Evolutionary conservation across 2,797 vertebrate species (phyloP).

Genomic region (Antrozous pallidus): DNA sequence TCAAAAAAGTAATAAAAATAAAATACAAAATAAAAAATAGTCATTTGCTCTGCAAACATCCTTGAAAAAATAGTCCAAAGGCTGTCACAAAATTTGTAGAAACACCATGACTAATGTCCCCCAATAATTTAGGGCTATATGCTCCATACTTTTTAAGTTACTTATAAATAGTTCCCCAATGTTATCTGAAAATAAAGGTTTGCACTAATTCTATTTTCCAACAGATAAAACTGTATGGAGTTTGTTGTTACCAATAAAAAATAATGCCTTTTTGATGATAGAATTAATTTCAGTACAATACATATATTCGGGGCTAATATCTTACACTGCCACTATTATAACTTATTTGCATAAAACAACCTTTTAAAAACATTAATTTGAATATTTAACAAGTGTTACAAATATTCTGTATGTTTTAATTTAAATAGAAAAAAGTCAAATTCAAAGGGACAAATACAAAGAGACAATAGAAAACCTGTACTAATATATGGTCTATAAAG

Average conservation of each 20-base stretch:
- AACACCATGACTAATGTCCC: neutral
- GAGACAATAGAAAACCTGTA: neutral
- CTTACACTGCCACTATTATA: neutral
- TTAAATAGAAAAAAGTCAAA: neutral
- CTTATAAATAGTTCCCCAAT: conserved; percentile 32
- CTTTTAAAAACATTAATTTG: neutral
- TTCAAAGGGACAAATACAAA: neutral
- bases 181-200: neutral
- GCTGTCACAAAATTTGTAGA: neutral
- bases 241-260: neutral
- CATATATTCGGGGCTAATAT: neutral
- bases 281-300: conserved; percentile 10
- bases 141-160: neutral
- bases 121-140: neutral
- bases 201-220: neutral
- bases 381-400: neutral
- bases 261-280: neutral
- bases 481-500: neutral
- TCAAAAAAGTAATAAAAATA: neutral
- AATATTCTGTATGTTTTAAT: conserved; percentile 1
- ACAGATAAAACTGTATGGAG: neutral
- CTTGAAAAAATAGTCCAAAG: neutral
- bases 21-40: neutral
- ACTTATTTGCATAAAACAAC: neutral
- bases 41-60: neutral